Conservation (phyloP, 2,797 vertebrate species). For the Lophius americanus region DNA sequence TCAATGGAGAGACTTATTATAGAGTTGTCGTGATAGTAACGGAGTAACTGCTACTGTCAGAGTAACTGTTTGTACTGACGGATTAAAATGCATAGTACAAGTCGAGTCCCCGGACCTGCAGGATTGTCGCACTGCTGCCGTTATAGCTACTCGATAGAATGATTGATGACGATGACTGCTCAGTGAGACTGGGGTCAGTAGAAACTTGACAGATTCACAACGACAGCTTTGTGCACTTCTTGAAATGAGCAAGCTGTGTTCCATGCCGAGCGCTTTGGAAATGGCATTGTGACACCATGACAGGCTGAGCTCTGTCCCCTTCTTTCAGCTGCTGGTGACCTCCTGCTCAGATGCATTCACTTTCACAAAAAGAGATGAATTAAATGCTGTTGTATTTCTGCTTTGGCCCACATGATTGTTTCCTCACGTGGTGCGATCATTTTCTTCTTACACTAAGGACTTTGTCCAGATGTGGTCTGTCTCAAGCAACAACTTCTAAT, state of each 20-base stretch:
- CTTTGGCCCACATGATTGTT: conserved; percentile 39
- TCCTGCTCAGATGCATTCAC: conserved; percentile 51
- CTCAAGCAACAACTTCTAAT: conserved; percentile 12
- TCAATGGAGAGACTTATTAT: no score
- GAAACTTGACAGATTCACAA: conserved; percentile 58
- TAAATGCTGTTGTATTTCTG: conserved; percentile 54
- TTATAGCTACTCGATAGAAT: conserved; percentile 21
- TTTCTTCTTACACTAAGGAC: conserved; percentile 35
- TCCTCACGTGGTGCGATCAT: conserved; percentile 59
- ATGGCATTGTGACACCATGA: conserved; percentile 49
- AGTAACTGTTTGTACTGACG: not conserved
- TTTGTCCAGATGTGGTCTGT: conserved; percentile 38
- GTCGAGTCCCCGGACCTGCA: conserved; percentile 11
- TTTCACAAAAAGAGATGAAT: conserved; percentile 45
- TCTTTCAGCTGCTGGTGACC: conserved; percentile 32
- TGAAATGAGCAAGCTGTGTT: conserved; percentile 59
- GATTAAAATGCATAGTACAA: not conserved
- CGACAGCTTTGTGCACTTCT: conserved; percentile 58
- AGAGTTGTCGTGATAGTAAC: not conserved
- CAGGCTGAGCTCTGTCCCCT: conserved; percentile 49
- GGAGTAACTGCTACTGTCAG: no score
- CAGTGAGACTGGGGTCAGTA: conserved; percentile 41
- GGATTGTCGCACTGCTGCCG: conserved; percentile 5
- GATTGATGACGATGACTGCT: conserved; percentile 34
- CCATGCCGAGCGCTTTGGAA: conserved; percentile 57